A percentile compares a stretch with the other conserved stretches of the same genome.
These are phyloP conservation scores for Drosophila nigrodunni DNA, from an alignment of 1,140 invertebrate genomes.

Conservation along the genomic window DNA sequence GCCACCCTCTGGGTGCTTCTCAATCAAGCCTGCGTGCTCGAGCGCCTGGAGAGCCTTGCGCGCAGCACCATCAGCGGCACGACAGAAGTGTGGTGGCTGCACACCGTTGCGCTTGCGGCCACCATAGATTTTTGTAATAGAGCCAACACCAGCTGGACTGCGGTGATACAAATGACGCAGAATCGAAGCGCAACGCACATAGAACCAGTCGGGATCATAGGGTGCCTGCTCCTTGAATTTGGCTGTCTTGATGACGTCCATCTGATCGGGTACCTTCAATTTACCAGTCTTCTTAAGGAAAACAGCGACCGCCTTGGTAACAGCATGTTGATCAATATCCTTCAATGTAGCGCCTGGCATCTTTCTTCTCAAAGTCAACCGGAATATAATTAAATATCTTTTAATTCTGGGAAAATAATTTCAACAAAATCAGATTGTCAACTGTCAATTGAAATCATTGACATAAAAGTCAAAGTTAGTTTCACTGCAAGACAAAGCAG, in stretches of 20 bases:
- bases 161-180: slow-evolving; percentile 98
- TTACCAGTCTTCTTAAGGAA: slow-evolving; percentile 99
- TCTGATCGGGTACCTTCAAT: slow-evolving; percentile 98
- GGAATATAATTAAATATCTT: no score
- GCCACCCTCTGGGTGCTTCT: slow-evolving; percentile 95
- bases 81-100: slow-evolving; percentile 96
- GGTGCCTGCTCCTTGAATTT: slow-evolving; percentile 98
- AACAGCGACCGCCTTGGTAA: slow-evolving; percentile 96
- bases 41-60: slow-evolving; percentile 97
- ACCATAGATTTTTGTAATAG: slow-evolving; percentile 98
- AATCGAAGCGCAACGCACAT: slow-evolving; percentile 95
- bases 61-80: slow-evolving; percentile 94
- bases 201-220: slow-evolving; percentile 99
- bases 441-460: no score
- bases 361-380: slow-evolving; percentile 76
- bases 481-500: no score
- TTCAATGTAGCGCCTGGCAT: slow-evolving; percentile 96
- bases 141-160: slow-evolving; percentile 96
- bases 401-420: no score
- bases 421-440: no score
- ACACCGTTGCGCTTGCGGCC: slow-evolving; percentile 97
- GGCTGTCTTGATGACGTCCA: slow-evolving; percentile 97
- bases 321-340: slow-evolving; percentile 99
- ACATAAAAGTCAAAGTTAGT: no score
- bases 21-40: slow-evolving; percentile 96